phyloP scores from a whole-genome alignment of 2,888 invertebrate genomes.

The Crossocerus cetratus region DNA sequence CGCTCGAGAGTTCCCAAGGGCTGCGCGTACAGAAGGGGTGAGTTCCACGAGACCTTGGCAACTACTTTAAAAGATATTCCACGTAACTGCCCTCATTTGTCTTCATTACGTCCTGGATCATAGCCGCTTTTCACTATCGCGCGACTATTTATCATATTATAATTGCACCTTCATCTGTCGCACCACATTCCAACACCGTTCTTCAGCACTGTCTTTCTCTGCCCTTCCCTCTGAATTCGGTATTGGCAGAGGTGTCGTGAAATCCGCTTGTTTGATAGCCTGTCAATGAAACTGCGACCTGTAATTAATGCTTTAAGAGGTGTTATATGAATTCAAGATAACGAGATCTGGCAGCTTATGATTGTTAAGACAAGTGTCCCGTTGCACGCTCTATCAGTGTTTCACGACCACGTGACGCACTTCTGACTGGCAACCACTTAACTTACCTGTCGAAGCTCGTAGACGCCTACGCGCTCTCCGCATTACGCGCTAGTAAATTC shows the following conservation, averaged over 20 bases:
- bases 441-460: too few species aligned
- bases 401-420: background rate
- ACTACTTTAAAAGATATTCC: conserved; percentile 1
- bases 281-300: background rate
- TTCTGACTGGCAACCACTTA: too few species aligned
- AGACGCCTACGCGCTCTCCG: too few species aligned
- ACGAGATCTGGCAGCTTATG: background rate
- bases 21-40: background rate
- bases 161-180: background rate
- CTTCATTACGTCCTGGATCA: background rate
- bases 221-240: too few species aligned
- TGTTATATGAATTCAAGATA: background rate
- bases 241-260: background rate
- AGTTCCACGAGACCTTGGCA: background rate
- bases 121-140: too few species aligned
- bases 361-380: background rate
- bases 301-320: background rate
- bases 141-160: too few species aligned
- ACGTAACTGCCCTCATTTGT: background rate
- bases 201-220: background rate
- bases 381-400: background rate
- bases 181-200: background rate
- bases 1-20: background rate
- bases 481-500: too few species aligned
- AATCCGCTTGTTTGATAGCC: background rate